Conservation (phyloP, 2,888 invertebrate species). For the Andrena dorsata region DNA sequence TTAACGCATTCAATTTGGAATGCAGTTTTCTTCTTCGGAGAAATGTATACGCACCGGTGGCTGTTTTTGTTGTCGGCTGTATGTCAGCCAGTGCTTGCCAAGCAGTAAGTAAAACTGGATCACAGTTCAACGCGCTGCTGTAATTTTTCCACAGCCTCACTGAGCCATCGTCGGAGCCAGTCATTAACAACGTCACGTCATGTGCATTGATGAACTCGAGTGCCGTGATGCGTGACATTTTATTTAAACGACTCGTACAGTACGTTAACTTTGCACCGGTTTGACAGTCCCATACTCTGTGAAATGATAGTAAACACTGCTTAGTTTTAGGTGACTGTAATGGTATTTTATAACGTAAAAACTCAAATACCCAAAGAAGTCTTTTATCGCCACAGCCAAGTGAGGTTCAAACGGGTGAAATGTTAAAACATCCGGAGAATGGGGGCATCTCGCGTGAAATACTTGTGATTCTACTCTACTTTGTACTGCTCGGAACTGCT, state of each 20-base stretch:
- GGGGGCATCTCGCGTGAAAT: constrained; percentile 92
- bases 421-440: constrained; percentile 91
- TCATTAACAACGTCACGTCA: constrained; percentile 91
- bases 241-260: constrained; percentile 86
- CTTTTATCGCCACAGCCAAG: constrained; percentile 94
- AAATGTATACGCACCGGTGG: constrained; percentile 75
- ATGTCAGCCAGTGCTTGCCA: constrained; percentile 94
- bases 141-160: constrained; percentile 89
- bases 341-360: constrained; percentile 13
- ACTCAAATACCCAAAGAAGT: constrained; percentile 90
- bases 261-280: constrained; percentile 90
- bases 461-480: constrained; percentile 92
- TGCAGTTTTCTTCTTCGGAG: not conserved
- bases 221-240: constrained; percentile 90
- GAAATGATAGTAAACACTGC: constrained; percentile 44
- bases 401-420: constrained; percentile 97
- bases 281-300: constrained; percentile 93
- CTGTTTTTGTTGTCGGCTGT: constrained; percentile 85
- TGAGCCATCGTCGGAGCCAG: constrained; percentile 92
- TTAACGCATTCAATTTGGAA: not conserved
- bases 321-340: not conserved
- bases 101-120: constrained; percentile 88
- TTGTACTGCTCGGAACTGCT: constrained; percentile 87
- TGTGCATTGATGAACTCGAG: constrained; percentile 95
- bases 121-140: constrained; percentile 79